Base-by-base conservation (phyloP, 2,113 vertebrate genomes). In the Silurus glanis region DNA sequence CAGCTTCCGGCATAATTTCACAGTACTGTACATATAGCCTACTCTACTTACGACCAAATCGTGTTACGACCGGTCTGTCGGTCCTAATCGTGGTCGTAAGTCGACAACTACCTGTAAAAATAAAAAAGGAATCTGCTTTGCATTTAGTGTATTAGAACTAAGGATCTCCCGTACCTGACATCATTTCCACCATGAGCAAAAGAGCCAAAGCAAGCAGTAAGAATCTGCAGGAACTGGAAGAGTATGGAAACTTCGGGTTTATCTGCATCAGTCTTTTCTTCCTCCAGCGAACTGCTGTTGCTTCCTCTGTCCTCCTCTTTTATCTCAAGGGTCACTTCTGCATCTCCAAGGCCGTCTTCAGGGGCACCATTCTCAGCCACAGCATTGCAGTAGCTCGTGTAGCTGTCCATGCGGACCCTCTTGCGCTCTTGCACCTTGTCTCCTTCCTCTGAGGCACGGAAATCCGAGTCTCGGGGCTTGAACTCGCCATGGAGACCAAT, bases 201-300 rank as follows among this genome's bases (percentile, higher is more conserved):
- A 13, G 98, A 99, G n/a, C 98, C 98, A 0, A 99, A 99, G 91
- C 98, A 99, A 66, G 97, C 98, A 0, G 98, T 99, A 69, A 99
- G 97, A 90, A 99, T 98, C 92, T 99, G 98, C 75, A 99, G 93
- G 93, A 99, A 99, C 93, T 98, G 98, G 93, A 99, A 99, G 47
- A 99, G 96, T 0, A 95, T 94, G 0, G 98, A 97, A 56, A 99
- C 97, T 87, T 97, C 97, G 0, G 97, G 97, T 74, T 96, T 97
- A 88, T 99, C 98, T 45, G 96, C 94, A 4, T 99, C 97, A 0
- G 91, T 90, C 90, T 95, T 91, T 0, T 98, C 96, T 0, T 97
- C 97, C 4, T 97, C 97, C 66, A 97, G 83, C 19, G 97, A 97
- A 83, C 93, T 87, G 0, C 83, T 91, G 85, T 95, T 97, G 89